A percentile compares a stretch with the other conserved stretches of the same genome.
Conservation (phyloP, 2,113 vertebrate species). For the Melanocharis versteri region DNA sequence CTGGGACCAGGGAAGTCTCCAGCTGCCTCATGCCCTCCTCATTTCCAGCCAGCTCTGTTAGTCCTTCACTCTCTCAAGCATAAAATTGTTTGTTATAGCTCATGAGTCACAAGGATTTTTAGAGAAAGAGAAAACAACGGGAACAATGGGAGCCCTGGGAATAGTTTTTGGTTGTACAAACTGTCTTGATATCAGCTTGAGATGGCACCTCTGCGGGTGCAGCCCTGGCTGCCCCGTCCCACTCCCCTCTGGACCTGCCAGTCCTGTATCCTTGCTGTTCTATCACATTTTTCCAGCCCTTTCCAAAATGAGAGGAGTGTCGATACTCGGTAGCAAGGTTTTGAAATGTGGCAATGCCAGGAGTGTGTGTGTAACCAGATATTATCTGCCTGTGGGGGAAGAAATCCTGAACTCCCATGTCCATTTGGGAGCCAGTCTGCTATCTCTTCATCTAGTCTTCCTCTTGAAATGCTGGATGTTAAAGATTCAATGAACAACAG, state of each 20-base stretch:
- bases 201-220: background rate
- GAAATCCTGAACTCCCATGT: background rate
- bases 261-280: background rate
- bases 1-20: background rate
- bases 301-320: fast-evolving
- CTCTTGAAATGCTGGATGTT: background rate
- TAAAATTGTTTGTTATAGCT: conserved; percentile 47
- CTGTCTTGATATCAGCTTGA: background rate
- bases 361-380: background rate
- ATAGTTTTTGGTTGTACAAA: conserved; percentile 38
- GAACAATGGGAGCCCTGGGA: conserved; percentile 45
- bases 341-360: background rate
- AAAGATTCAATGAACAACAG: conserved; percentile 1
- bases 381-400: background rate
- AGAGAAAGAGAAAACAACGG: conserved; percentile 19
- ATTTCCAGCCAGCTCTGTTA: background rate
- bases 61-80: conserved; percentile 33
- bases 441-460: conserved; percentile 20
- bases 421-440: background rate
- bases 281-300: background rate
- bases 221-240: background rate
- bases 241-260: background rate
- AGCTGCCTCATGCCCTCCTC: background rate
- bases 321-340: fast-evolving
- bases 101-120: conserved; percentile 47